Evolutionary conservation across 2,797 vertebrate genomes (phyloP), one percentile per base, ranked within the genome.

Genomic region (Limosa lapponica): DNA sequence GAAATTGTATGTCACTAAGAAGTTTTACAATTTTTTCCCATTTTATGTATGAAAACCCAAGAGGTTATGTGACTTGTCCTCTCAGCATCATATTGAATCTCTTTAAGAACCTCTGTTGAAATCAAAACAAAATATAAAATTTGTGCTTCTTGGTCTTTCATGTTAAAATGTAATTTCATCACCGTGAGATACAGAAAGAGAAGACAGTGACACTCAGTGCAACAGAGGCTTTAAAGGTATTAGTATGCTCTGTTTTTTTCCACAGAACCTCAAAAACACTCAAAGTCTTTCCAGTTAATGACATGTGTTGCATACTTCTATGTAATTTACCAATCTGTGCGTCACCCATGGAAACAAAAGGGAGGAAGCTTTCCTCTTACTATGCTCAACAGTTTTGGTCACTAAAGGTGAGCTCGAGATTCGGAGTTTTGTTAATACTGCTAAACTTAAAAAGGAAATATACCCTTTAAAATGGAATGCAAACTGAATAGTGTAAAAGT

Each of bases 131-230:
- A 66, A 51, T 8, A 43, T 27, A 46, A 44, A 79, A 54, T 27
- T 3, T 30, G 18, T 28, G 70, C 34, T 49, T 59, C 23, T 23
- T 3, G 0, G 37, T 44, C 37, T 30, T 77, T 82, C 54, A 67
- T 0, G 0, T 5, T 23, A 27, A 74, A 16, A 57, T 37, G 32
- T 11, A 46, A 46, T 36, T 67, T 59, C 25, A 36, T 58, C 44
- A 28, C 13, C 1, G 1, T 24, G 32, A 70, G 32, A 74, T 13
- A 70, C 0, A 1, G 22, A 46, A 75, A 66, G 36, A 66, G 22
- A 82, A 73, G 64, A 91, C 25, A 28, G 3, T 65, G 41, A 75
- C 13, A 14, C 17, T 36, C 30, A 54, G 36, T 37, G 39, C 44
- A 69, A 62, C 8, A 51, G 41, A 55, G 18, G 19, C n/a, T 41